phyloP scores from a whole-genome alignment of 2,888 invertebrate genomes.

The Tethea ocularis region DNA sequence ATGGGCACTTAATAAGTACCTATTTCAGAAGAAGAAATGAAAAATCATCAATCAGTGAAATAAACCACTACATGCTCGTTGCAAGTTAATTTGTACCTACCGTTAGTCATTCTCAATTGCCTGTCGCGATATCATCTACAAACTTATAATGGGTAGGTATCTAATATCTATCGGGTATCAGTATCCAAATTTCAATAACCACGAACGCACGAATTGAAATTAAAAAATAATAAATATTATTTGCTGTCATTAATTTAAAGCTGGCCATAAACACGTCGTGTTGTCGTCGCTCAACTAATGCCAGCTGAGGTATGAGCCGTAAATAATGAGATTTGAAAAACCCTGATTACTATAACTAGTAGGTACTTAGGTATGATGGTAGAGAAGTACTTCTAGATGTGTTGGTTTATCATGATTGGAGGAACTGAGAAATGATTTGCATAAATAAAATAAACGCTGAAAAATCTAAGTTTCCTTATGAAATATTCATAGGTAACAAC shows the following conservation, averaged over 20 bases:
- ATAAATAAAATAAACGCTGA: neutral
- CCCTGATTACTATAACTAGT: neutral
- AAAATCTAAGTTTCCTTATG: neutral
- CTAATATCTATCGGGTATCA: neutral
- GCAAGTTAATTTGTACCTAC: neutral
- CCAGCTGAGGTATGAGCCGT: constrained; percentile 7
- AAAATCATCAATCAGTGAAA: too few species aligned
- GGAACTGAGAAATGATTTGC: neutral
- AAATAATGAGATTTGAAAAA: constrained; percentile 6
- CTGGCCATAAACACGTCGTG: constrained; percentile 21
- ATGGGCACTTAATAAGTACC: too few species aligned
- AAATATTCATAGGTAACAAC: too few species aligned
- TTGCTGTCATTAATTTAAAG: constrained; percentile 43
- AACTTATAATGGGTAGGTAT: neutral
- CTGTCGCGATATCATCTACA: constrained; percentile 7
- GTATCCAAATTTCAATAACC: constrained; percentile 28
- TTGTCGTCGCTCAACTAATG: neutral
- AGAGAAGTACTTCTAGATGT: neutral
- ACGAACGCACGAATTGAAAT: constrained; percentile 38
- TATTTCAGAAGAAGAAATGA: too few species aligned
- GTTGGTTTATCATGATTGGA: neutral
- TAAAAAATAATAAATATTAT: constrained; percentile 47
- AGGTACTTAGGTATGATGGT: too few species aligned
- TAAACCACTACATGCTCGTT: neutral
- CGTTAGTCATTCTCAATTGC: constrained; percentile 6